A percentile compares a stretch with the other conserved stretches of the same genome.
Conservation (phyloP, 1,140 invertebrate species). For the Paraescarpia echinospica region DNA sequence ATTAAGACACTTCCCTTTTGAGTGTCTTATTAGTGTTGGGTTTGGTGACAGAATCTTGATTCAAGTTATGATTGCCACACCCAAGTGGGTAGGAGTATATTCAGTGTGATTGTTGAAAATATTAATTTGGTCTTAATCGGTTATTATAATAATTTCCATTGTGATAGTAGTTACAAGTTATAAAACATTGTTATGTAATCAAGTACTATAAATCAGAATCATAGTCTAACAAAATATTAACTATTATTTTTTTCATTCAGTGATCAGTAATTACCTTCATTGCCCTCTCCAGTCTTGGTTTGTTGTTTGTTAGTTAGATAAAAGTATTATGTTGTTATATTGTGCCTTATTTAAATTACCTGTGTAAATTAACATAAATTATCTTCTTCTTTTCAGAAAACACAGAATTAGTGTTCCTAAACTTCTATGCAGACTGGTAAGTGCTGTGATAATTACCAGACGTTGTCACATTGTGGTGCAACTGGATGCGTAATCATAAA, state of each 20-base stretch:
- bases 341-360: background rate
- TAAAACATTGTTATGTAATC: no score
- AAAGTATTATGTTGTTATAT: background rate
- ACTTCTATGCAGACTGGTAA: conserved; percentile 98
- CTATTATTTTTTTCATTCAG: background rate
- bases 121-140: no score
- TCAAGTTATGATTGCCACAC: no score
- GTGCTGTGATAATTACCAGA: conserved; percentile 21
- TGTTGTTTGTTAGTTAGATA: background rate
- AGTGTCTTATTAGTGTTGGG: no score
- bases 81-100: no score
- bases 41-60: no score
- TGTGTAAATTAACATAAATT: background rate
- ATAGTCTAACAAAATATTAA: no score
- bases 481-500: background rate
- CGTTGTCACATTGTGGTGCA: background rate
- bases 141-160: no score
- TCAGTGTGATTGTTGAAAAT: no score
- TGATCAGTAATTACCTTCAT: background rate
- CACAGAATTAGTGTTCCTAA: conserved; percentile 95
- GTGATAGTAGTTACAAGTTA: no score
- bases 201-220: no score
- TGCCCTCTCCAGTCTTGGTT: background rate
- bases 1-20: no score
- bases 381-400: conserved; percentile 71